Percentiles rank a stretch among this genome's conserved stretches.
Evolutionary conservation across 2,113 vertebrate genomes (phyloP).

Genomic region (Rhombomys opimus): DNA sequence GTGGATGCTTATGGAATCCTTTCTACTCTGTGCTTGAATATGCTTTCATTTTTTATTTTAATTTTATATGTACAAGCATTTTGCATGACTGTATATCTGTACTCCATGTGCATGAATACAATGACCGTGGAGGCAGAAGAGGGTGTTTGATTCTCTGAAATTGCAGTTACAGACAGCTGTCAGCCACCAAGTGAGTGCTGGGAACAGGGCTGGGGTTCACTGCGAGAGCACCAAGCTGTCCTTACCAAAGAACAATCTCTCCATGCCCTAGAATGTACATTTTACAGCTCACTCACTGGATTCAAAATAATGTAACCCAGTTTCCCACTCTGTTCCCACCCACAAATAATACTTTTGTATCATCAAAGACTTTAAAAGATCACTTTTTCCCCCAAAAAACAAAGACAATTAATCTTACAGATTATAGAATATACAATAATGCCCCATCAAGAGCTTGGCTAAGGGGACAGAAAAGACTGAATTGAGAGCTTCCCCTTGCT

Average conservation of each 20-base stretch:
- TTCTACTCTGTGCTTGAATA: background rate
- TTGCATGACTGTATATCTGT: background rate
- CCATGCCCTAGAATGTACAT: background rate
- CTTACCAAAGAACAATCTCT: background rate
- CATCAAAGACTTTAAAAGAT: background rate
- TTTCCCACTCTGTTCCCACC: background rate
- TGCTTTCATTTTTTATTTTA: background rate
- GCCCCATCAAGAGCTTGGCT: background rate
- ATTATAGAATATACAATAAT: background rate
- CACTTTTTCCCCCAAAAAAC: background rate
- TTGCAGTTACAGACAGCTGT: background rate
- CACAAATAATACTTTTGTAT: background rate
- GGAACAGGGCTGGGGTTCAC: background rate
- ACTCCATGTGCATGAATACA: background rate
- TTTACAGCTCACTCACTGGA: background rate
- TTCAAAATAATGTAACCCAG: slow-evolving; percentile 14
- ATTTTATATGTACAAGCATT: background rate
- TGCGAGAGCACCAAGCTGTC: too few relatives aligned
- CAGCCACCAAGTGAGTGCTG: background rate
- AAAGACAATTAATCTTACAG: background rate
- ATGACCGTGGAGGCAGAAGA: background rate
- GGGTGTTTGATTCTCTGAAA: background rate
- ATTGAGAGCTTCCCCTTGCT: background rate
- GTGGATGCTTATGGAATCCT: too few relatives aligned
- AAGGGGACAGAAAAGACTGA: background rate